phyloP scores from a whole-genome alignment of 2,113 vertebrate genomes.

The Pseudorectes ferrugineus region DNA sequence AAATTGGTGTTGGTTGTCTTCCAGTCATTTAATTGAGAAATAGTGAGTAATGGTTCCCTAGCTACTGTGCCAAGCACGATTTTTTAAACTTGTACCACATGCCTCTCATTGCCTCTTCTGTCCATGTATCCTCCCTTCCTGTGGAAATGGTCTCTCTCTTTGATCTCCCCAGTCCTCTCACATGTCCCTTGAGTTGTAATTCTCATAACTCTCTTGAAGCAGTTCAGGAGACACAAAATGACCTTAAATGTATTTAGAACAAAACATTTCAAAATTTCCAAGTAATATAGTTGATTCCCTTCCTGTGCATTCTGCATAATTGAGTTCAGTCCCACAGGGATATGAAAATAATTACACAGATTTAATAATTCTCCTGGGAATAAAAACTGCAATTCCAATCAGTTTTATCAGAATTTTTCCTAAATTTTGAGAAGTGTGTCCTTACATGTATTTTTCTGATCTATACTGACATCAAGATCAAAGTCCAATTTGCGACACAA shows the following conservation, averaged over 20 bases:
- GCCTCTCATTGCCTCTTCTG: background rate
- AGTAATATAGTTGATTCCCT: background rate
- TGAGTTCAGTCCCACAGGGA: background rate
- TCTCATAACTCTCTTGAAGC: background rate
- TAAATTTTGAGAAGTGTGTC: background rate
- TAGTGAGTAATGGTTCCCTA: background rate
- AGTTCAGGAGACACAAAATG: background rate
- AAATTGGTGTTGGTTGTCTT: background rate
- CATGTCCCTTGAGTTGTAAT: background rate
- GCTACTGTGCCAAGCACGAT: accelerated
- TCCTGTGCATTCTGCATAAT: background rate
- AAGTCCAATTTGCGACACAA: background rate
- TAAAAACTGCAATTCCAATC: background rate
- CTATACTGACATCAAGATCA: background rate
- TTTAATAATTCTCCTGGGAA: background rate
- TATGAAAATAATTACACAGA: background rate
- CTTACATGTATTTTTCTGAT: background rate
- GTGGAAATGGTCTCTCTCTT: background rate
- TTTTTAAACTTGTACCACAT: background rate
- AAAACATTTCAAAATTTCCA: background rate
- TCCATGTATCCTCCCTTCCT: background rate
- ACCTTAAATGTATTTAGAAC: background rate
- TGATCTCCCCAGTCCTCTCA: background rate
- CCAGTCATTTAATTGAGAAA: background rate
- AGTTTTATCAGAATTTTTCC: background rate